Conservation (phyloP, 2,113 vertebrate genomes). For the Prietella phreatophila region DNA sequence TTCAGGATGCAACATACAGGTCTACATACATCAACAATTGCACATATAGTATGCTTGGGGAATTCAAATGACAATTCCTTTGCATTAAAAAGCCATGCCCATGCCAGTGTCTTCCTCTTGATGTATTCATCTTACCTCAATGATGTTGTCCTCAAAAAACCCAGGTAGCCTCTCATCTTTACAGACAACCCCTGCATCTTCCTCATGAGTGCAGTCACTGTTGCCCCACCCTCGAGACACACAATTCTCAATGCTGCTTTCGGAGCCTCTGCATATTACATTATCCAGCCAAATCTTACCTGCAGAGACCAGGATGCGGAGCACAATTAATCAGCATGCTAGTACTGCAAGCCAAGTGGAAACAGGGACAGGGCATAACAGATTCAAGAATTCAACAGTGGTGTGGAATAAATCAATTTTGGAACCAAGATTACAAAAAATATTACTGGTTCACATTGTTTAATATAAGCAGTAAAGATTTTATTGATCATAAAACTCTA, state of each 20-base stretch:
- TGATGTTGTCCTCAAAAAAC: constrained; percentile 87
- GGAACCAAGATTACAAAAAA: neutral
- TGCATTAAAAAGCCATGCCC: neutral
- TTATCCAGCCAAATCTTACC: constrained; percentile 98
- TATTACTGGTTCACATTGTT: neutral
- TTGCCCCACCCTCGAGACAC: constrained; percentile 92
- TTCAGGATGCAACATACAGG: neutral
- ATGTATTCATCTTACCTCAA: constrained; percentile 79
- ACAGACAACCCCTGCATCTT: constrained; percentile 90
- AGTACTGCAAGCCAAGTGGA: neutral
- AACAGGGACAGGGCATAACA: neutral
- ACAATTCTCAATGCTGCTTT: constrained; percentile 82
- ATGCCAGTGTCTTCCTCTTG: neutral
- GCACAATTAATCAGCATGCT: constrained; percentile 20
- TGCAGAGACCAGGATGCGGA: constrained; percentile 56
- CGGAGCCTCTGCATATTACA: constrained; percentile 78
- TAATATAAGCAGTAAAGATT: neutral
- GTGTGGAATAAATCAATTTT: neutral
- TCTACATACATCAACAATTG: neutral
- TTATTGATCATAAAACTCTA: neutral
- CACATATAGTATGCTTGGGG: neutral
- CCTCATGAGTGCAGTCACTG: constrained; percentile 95
- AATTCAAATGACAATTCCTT: neutral
- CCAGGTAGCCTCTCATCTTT: constrained; percentile 88
- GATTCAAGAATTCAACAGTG: neutral